These are phyloP conservation scores for Papilio aristodemus DNA, from an alignment of 1,140 invertebrate genomes.

Conservation along the genomic window DNA sequence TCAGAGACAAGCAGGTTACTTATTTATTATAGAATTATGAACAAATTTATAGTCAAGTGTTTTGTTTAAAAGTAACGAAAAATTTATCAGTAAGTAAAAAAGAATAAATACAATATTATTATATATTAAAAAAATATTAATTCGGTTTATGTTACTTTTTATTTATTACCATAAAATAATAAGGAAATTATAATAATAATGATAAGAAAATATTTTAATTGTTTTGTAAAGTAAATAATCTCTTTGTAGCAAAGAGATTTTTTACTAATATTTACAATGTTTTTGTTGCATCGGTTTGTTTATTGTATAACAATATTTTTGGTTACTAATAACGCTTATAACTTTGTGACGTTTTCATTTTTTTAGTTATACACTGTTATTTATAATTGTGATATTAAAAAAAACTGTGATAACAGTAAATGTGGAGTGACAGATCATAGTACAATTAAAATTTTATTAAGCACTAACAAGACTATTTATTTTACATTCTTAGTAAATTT, in stretches of 20 bases:
- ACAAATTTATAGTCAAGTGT: too few relatives aligned
- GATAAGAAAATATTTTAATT: too few relatives aligned
- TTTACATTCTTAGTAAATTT: too few relatives aligned
- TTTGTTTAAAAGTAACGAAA: too few relatives aligned
- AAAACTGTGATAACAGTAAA: slow-evolving; percentile 20
- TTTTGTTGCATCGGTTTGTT: slow-evolving; percentile 8
- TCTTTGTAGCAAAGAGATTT: background rate
- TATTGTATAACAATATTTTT: background rate
- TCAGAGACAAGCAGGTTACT: background rate
- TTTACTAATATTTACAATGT: slow-evolving; percentile 16
- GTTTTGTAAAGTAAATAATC: too few relatives aligned
- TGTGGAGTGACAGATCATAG: slow-evolving; percentile 11
- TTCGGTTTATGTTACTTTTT: too few relatives aligned
- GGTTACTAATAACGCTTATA: slow-evolving; percentile 8
- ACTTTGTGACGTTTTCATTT: background rate
- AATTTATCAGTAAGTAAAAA: too few relatives aligned
- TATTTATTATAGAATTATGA: too few relatives aligned
- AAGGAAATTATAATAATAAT: too few relatives aligned
- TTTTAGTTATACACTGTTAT: background rate
- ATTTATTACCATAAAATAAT: too few relatives aligned
- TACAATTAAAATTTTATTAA: slow-evolving; percentile 5
- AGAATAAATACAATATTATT: too few relatives aligned
- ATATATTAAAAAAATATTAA: too few relatives aligned
- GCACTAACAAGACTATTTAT: background rate
- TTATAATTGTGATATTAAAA: slow-evolving; percentile 1